phyloP scores from a whole-genome alignment of 2,888 invertebrate genomes.

The Andrena trimmerana region DNA sequence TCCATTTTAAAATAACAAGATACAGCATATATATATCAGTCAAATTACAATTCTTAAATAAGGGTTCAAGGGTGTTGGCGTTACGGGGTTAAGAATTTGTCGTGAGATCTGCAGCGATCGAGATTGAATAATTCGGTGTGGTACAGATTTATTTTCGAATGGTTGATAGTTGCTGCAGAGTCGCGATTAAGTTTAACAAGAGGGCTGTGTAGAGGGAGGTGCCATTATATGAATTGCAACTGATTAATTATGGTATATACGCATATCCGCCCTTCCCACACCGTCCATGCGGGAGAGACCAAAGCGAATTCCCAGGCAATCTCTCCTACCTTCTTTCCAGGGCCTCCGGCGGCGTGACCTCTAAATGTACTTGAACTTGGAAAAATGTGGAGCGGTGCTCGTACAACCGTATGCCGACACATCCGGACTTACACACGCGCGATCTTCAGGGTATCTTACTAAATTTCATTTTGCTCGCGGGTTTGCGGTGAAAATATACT shows the following conservation, averaged over 20 bases:
- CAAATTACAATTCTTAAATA: too few relatives aligned
- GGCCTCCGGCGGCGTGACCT: slow-evolving; percentile 54
- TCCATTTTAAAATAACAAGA: too few relatives aligned
- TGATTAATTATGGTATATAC: slow-evolving; percentile 71
- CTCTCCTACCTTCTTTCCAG: slow-evolving; percentile 53
- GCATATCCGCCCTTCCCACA: slow-evolving; percentile 72
- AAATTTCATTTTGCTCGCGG: background rate
- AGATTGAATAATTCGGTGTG: too few relatives aligned
- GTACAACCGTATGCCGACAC: slow-evolving; percentile 19
- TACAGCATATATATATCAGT: too few relatives aligned
- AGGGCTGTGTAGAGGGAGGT: slow-evolving; percentile 17
- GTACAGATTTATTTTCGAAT: background rate
- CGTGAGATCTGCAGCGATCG: too few relatives aligned
- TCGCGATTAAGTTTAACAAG: background rate
- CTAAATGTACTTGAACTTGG: slow-evolving; percentile 77
- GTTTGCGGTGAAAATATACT: background rate
- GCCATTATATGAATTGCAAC: slow-evolving; percentile 73
- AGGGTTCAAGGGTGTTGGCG: too few relatives aligned
- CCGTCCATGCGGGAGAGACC: slow-evolving; percentile 49
- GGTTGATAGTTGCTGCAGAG: background rate
- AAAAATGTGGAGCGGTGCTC: slow-evolving; percentile 70
- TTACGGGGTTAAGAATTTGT: too few relatives aligned
- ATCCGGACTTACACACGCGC: background rate
- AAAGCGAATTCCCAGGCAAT: slow-evolving; percentile 67
- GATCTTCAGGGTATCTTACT: background rate